Base-by-base conservation (phyloP, 30 jellyfish, hydroid and myxozoan genomes). In the Hydractinia symbiolongicarpus region DNA sequence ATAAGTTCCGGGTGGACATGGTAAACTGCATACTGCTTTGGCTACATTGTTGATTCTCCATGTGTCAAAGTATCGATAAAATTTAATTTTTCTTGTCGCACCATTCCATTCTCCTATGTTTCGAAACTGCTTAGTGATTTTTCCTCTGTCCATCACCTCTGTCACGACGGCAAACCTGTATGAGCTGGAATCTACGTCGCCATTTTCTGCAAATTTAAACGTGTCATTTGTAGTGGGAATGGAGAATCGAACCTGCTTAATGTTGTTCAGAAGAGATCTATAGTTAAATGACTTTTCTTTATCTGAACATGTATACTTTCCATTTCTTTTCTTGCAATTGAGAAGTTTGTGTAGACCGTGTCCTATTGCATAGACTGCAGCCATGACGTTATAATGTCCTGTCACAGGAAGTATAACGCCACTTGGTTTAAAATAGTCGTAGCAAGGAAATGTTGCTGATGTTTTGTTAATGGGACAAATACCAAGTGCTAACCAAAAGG, bases 1-100 rank as follows among this genome's bases (percentile, higher is more conserved):
- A 57, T 68, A 80, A 20, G 78, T 67, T 8, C 97, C 97, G 78
- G 97, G 97, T 66, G 64, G 66, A 66, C 97, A 90, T 53, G 95
- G 91, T 55, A 16, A 16, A 67, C 95, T 86, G 82, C 97, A 90
- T 4, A 79, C 55, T 8, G 97, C 86, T 61, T 17, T 61, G 61
- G 83, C 72, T 8, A 58, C 17, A 14, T 10, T 58, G 9, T 20
- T 50, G 60, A 15, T 71, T 7, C 60, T 71, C 60, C 60, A 71
- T 9, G 9, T 6, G 9, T 49, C 53, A 9, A 15, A n/a, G n/a
- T 20, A 50, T 15, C 11, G 13, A 21, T 70, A 52, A 15, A 78
- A 53, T 1, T 5, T 17, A 30, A 82, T 44, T 11, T 53, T 70
- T 7, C 89, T 76, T 20, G 55, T 68, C 14, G 75, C 88, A 7